These are phyloP conservation scores for Neria commutata DNA, from an alignment of 2,888 invertebrate genomes.

Conservation along the genomic window DNA sequence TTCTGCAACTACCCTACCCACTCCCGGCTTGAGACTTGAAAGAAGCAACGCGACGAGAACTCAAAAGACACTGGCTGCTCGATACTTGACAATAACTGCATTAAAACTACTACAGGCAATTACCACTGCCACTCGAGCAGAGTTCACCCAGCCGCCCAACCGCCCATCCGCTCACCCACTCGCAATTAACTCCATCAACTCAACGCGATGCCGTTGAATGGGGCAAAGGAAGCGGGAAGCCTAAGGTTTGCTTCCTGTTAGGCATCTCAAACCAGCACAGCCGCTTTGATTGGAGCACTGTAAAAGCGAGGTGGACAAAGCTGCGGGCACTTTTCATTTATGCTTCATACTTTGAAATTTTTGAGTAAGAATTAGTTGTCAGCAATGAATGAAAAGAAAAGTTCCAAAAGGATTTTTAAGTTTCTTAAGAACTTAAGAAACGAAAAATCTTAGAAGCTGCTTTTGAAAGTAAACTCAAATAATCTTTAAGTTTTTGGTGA, in stretches of 20 bases:
- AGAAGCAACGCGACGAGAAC: not conserved
- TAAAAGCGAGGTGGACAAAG: not conserved
- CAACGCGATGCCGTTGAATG: not conserved
- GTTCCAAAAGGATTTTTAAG: too few species aligned
- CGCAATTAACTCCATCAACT: not conserved
- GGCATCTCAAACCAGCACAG: too few species aligned
- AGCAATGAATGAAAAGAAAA: too few species aligned
- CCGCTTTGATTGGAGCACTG: not conserved
- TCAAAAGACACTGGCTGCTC: not conserved
- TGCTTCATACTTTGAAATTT: not conserved
- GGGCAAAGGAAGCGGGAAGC: too few species aligned
- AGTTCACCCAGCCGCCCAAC: not conserved
- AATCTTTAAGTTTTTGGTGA: too few species aligned
- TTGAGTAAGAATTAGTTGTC: not conserved
- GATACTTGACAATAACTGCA: constrained; percentile 11
- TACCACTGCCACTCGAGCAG: not conserved
- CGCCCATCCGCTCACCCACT: too few species aligned
- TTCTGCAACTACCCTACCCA: not conserved
- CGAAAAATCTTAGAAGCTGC: too few species aligned
- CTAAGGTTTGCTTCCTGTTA: too few species aligned
- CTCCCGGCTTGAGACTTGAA: not conserved
- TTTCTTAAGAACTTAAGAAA: too few species aligned
- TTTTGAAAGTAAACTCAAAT: too few species aligned
- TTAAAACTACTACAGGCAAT: constrained; percentile 7
- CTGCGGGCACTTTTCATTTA: not conserved